Base-by-base conservation (phyloP, 2,797 vertebrate species). In the Linurgus olivaceus region DNA sequence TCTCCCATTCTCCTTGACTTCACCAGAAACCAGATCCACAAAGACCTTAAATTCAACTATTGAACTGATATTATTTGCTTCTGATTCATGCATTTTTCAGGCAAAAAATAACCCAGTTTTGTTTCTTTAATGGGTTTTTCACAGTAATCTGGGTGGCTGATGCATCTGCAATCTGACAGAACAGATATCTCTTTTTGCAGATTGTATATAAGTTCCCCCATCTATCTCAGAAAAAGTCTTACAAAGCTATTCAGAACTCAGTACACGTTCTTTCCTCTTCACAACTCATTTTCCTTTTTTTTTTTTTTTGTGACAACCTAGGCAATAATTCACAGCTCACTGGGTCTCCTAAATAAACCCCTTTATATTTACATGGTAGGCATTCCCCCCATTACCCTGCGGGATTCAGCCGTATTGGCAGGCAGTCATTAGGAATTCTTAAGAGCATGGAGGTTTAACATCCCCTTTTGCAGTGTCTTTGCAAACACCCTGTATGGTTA, bases 241-340 rank as follows among this genome's bases (percentile, higher is more conserved):
- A 47, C 35, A 81, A 78, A 93, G 78, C 92, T 97, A 74, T 68
- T 97, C 93, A 96, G 96, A 95, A 94, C 51, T 62, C 87, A 91
- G 57, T 7, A 35, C 94, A 96, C 52, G 79, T 96, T 85, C 83
- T 73, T 93, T 66, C 68, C 55, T 95, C 84, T 96, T 96, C 71
- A 91, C 93, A 97, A 96, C 50, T 93, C 58, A 94, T 95, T 97
- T 97, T 65, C 42, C 14, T 83, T 88, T 90, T 88, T 90, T 96
- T 92, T 35, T 92, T 92, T 88, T 85, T 86, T 79, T 47, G 68
- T 97, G 95, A 96, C 88, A 98, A 93, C 88, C 51, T 94, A 95
- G 89, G 90, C 81, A 97, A 95, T 97, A 97, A 97, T 96, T 97
- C 87, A 94, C 96, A 96, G 94, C 73, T 96, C 91, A 90, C 85